These are phyloP conservation scores for Lapara coniferarum DNA, from an alignment of 2,888 invertebrate species.

Conservation along the genomic window DNA sequence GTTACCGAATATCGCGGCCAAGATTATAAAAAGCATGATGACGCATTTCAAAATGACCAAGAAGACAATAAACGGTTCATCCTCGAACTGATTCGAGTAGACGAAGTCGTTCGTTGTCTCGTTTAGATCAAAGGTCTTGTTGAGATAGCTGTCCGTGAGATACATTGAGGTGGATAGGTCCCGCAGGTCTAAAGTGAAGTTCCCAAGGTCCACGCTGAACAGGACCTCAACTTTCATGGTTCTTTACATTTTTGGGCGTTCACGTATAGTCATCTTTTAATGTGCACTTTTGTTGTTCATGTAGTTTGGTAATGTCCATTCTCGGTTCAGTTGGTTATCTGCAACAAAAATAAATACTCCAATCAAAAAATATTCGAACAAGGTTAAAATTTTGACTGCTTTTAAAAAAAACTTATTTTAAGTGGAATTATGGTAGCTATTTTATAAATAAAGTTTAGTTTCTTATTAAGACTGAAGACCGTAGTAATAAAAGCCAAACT, in stretches of 20 bases:
- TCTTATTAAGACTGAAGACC: background rate
- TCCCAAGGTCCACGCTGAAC: slow-evolving; percentile 53
- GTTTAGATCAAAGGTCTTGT: slow-evolving; percentile 63
- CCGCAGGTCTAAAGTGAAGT: slow-evolving; percentile 63
- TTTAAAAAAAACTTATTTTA: too few species aligned
- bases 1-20: slow-evolving; percentile 95
- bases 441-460: too few species aligned
- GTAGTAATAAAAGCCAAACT: background rate
- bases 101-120: slow-evolving; percentile 65
- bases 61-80: slow-evolving; percentile 81
- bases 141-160: slow-evolving; percentile 67
- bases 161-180: slow-evolving; percentile 75
- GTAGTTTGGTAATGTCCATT: slow-evolving; percentile 38
- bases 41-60: slow-evolving; percentile 87
- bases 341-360: slow-evolving; percentile 33
- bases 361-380: too few species aligned
- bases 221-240: slow-evolving; percentile 66
- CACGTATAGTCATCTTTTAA: slow-evolving; percentile 35
- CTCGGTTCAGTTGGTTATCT: slow-evolving; percentile 39
- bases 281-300: slow-evolving; percentile 57
- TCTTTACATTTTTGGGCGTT: slow-evolving; percentile 51
- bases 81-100: slow-evolving; percentile 64
- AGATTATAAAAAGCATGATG: slow-evolving; percentile 93
- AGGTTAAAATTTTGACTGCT: too few species aligned
- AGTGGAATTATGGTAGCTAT: too few species aligned